Conservation (phyloP, 2,797 vertebrate genomes). For the Molossus alvarezi region DNA sequence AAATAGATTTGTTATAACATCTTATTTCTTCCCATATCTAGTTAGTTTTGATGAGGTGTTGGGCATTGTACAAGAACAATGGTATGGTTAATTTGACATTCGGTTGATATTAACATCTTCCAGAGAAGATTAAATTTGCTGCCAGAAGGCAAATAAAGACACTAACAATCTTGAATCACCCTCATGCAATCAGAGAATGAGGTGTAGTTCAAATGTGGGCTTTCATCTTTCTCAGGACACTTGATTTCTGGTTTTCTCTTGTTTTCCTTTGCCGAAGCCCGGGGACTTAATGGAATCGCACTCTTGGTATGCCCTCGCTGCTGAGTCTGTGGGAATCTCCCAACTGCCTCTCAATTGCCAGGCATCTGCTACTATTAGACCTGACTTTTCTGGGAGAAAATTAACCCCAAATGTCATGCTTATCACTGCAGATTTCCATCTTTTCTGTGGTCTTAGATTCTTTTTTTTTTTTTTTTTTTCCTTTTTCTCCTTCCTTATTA, state of each 20-base stretch:
- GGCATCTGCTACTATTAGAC: neutral
- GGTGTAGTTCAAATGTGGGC: neutral
- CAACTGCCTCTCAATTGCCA: neutral
- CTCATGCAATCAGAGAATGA: neutral
- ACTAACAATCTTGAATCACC: neutral
- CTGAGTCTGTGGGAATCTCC: neutral
- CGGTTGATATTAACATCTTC: neutral
- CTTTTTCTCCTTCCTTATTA: neutral
- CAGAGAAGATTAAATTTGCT: constrained; percentile 65
- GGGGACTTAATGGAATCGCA: neutral
- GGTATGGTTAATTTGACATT: constrained; percentile 1
- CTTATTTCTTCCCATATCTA: neutral
- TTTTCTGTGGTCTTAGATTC: neutral
- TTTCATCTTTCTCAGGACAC: neutral
- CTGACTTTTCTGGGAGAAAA: neutral
- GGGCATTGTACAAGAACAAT: neutral
- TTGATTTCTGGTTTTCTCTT: neutral
- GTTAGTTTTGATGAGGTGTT: constrained; percentile 33
- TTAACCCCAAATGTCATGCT: neutral
- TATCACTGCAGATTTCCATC: neutral
- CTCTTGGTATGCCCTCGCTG: neutral
- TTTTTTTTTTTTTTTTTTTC: neutral
- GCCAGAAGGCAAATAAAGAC: neutral
- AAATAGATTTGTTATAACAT: neutral
- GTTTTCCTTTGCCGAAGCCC: neutral